These are phyloP conservation scores for Chironex yamaguchii DNA, from an alignment of 30 jellyfish, hydroid and myxozoan genomes.

Conservation along the genomic window DNA sequence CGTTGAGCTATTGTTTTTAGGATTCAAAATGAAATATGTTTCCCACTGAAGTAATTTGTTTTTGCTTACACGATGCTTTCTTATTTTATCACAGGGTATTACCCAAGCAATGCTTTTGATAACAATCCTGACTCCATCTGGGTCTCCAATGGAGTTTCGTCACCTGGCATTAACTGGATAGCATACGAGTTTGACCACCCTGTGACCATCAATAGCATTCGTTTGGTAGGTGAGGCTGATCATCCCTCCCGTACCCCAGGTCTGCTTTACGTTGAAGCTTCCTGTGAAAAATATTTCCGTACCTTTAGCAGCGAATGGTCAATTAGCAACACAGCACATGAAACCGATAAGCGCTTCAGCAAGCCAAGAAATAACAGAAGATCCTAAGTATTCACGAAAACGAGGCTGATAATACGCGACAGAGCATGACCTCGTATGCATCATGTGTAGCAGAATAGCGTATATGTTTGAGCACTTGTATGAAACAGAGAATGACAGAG, in stretches of 20 bases:
- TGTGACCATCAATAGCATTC: slow-evolving; percentile 78
- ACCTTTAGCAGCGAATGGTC: slow-evolving; percentile 87
- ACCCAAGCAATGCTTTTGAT: slow-evolving; percentile 96
- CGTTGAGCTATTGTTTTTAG: background rate
- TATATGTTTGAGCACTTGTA: too few species aligned
- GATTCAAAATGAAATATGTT: background rate
- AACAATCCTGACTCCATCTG: slow-evolving; percentile 92
- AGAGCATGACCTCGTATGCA: too few species aligned
- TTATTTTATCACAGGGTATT: slow-evolving; percentile 68
- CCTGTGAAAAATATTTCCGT: slow-evolving; percentile 96
- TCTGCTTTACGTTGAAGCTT: slow-evolving; percentile 84
- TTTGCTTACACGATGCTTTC: too few species aligned
- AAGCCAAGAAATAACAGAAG: slow-evolving; percentile 75
- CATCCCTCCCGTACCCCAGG: slow-evolving; percentile 91
- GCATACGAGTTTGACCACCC: slow-evolving; percentile 95
- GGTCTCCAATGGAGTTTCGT: slow-evolving; percentile 95
- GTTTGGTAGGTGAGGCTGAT: slow-evolving; percentile 90
- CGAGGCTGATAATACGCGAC: too few species aligned
- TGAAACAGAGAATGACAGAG: too few species aligned
- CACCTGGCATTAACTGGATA: slow-evolving; percentile 96
- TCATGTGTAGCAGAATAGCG: too few species aligned
- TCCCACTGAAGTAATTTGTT: too few species aligned
- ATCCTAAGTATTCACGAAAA: background rate
- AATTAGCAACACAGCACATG: slow-evolving; percentile 81
- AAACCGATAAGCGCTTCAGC: slow-evolving; percentile 82